Evolutionary conservation across 2,113 vertebrate genomes (phyloP), one percentile per base, ranked within the genome.

Genomic region (Calcarius ornatus): DNA sequence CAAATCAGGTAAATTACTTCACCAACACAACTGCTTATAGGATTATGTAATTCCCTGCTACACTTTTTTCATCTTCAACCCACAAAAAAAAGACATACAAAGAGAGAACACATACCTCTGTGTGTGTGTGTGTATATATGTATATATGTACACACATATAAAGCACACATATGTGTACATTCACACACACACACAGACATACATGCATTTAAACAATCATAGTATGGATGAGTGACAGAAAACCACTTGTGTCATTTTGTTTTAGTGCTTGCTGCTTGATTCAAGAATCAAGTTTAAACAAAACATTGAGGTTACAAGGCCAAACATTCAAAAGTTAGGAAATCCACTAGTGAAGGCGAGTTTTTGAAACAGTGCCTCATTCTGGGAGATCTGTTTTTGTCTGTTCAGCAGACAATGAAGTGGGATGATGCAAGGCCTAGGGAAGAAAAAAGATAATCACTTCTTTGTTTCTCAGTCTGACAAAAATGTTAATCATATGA

Each of bases 391-490:
- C 45, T 77, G n/a, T n/a, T n/a, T n/a, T n/a, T n/a, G 13, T 54
- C 91, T 85, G 40, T 77, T 78, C 50, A 28, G 38, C 54, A 91
- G 65, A 85, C 30, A 78, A 90, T 60, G 45, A 50, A 95, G 5
- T 18, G 10, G 75, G 30, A 70, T 63, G 82, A 65, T 73, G 38
- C 30, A 66, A 81, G 54, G 45, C 18, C 59, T 65, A 61, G 27
- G 43, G 38, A 90, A 94, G 35, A 35, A 76, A 64, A 82, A 68
- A 64, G 3, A 88, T 47, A 88, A 83, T 94, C 8, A 33, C 19
- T 71, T 80, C 88, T 96, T 90, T 94, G 85, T 95, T 87, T 96
- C 78, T 65, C n/a, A 88, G 79, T 79, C 79, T 95, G 70, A 95
- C 53, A 96, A 90, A 95, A 93, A 88, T 54, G 11, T 92, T 93